A percentile compares a stretch with the other conserved stretches of the same genome.
Evolutionary conservation across 2,888 invertebrate genomes (phyloP).

Genomic region (Mythimna ferrago): DNA sequence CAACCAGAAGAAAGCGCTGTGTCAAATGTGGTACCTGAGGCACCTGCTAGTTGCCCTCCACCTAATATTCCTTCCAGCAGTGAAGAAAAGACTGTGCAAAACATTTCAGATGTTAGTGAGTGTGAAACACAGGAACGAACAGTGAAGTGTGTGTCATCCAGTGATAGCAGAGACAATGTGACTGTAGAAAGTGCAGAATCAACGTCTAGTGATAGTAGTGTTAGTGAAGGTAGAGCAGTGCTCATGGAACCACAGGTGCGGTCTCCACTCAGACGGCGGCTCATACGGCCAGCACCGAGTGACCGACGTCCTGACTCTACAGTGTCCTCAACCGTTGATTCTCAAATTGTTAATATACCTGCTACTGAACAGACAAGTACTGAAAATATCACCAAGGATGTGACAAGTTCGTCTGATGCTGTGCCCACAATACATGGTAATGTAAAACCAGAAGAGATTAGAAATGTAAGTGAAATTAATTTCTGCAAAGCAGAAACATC

Average conservation of each 20-base stretch:
- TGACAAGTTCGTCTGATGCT: conserved; percentile 88
- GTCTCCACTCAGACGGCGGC: conserved; percentile 81
- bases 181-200: conserved; percentile 88
- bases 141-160: conserved; percentile 85
- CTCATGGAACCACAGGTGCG: conserved; percentile 74
- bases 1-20: conserved; percentile 42
- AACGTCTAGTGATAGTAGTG: conserved; percentile 87
- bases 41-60: conserved; percentile 46
- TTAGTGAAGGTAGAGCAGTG: conserved; percentile 78
- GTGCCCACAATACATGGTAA: conserved; percentile 81
- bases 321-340: conserved; percentile 87
- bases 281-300: conserved; percentile 83
- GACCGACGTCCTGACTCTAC: conserved; percentile 86
- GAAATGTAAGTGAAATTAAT: conserved; percentile 87
- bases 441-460: conserved; percentile 85
- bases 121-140: conserved; percentile 82
- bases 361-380: conserved; percentile 74
- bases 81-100: conserved; percentile 77
- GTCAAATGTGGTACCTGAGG: conserved; percentile 55
- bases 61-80: conserved; percentile 77
- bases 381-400: conserved; percentile 84
- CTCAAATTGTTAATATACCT: conserved; percentile 74
- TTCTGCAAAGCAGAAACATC: conserved; percentile 89
- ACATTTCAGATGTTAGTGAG: conserved; percentile 75
- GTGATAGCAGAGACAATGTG: conserved; percentile 85